Percentiles rank a stretch among this genome's conserved stretches.
These are phyloP conservation scores for Lonchura striata DNA, from an alignment of 2,113 vertebrate genomes.

Conservation along the genomic window DNA sequence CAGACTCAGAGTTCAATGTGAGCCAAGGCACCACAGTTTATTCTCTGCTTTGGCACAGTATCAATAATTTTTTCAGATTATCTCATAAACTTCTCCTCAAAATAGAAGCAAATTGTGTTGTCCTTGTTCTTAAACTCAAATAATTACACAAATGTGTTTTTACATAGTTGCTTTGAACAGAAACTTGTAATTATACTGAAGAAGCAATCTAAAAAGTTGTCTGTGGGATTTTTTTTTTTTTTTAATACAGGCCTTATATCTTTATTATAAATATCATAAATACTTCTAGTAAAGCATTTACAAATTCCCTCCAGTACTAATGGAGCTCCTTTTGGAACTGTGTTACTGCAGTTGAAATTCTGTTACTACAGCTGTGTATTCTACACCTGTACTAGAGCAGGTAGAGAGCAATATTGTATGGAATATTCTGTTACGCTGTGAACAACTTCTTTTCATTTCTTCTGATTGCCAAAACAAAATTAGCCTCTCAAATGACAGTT, in stretches of 20 bases:
- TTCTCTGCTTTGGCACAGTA: not conserved
- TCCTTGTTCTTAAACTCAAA: not conserved
- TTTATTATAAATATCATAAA: not conserved
- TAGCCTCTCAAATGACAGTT: not conserved
- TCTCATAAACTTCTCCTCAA: not conserved
- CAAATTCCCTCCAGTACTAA: not conserved
- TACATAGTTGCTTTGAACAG: not conserved
- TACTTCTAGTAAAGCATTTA: not conserved
- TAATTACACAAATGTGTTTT: not conserved
- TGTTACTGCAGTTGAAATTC: not conserved
- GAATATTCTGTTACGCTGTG: not conserved
- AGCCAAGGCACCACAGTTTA: not conserved
- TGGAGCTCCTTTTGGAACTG: not conserved
- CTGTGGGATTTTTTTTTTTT: not conserved
- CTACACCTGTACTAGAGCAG: no score
- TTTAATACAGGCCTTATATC: not conserved
- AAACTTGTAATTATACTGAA: not conserved
- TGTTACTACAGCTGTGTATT: not conserved
- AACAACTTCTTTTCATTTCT: not conserved
- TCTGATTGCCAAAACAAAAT: not conserved
- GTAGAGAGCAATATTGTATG: not conserved
- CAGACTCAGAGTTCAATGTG: not conserved
- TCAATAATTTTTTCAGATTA: not conserved
- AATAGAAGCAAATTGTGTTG: not conserved
- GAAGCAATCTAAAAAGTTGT: not conserved